Evolutionary conservation across 2,797 vertebrate species (phyloP).

Genomic region (Kryptolebias ocellatus): DNA sequence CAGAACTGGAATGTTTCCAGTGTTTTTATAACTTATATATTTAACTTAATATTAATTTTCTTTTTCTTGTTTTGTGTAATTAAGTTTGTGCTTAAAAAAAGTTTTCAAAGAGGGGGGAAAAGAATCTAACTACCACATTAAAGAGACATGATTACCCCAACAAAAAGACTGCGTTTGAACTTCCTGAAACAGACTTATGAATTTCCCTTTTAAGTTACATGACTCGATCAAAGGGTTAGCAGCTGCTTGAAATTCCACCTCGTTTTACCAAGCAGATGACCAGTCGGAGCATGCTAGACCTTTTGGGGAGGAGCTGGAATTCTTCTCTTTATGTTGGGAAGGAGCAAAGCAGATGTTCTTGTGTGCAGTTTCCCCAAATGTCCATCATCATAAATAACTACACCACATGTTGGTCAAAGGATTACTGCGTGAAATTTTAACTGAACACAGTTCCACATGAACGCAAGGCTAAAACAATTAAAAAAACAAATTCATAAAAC

Average conservation of each 20-base stretch:
- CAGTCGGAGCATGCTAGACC: background rate
- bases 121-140: background rate
- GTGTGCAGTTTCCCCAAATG: background rate
- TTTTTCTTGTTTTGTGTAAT: no score
- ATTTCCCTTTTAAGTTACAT: background rate
- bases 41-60: background rate
- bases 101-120: background rate
- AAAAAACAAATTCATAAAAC: no score
- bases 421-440: background rate
- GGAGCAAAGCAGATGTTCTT: no score
- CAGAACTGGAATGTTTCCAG: conserved; percentile 16
- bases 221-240: background rate
- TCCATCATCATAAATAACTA: background rate
- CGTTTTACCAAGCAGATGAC: background rate
- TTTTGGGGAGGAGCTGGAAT: background rate
- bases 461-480: no score
- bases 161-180: no score
- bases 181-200: background rate
- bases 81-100: no score
- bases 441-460: no score
- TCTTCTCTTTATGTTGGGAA: no score
- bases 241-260: no score
- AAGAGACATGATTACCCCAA: background rate
- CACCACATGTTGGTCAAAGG: background rate
- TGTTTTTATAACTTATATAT: background rate